Conservation (phyloP, 2,113 vertebrate species). For the Daphoenositta chrysoptera region DNA sequence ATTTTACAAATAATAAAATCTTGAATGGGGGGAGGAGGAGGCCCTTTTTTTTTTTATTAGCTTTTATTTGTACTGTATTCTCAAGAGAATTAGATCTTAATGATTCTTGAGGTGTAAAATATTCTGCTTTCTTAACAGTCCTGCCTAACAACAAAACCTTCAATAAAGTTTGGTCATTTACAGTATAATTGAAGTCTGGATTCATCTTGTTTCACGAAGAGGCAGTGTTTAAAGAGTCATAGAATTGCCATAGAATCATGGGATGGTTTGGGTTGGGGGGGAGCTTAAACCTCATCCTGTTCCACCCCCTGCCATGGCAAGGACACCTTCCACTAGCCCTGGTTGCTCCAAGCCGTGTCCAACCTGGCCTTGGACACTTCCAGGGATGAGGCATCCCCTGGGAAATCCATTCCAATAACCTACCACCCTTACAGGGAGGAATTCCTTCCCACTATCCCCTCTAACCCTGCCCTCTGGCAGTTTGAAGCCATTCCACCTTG, state of each 20-base stretch:
- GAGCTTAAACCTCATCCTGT: background rate
- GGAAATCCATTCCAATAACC: background rate
- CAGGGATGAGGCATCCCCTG: background rate
- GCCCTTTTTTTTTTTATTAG: slow-evolving; percentile 34
- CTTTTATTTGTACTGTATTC: slow-evolving; percentile 65
- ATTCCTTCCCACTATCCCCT: background rate
- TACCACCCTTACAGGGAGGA: background rate
- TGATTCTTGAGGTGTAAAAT: slow-evolving; percentile 77
- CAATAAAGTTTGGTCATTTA: slow-evolving; percentile 72
- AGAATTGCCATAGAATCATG: background rate
- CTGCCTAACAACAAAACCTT: slow-evolving; percentile 65
- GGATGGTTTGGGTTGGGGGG: background rate
- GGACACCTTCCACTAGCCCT: background rate
- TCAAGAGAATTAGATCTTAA: slow-evolving; percentile 66
- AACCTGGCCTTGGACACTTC: background rate
- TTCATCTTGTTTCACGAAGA: background rate
- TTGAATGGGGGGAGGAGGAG: background rate
- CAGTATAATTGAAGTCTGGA: background rate
- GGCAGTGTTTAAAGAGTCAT: background rate
- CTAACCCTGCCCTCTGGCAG: background rate
- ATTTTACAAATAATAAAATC: slow-evolving; percentile 58
- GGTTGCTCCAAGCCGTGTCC: background rate
- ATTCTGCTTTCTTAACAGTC: slow-evolving; percentile 73
- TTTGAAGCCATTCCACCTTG: background rate
- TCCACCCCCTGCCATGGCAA: background rate